Evolutionary conservation across 2,888 invertebrate species (phyloP), one percentile per base, ranked within the genome.

Genomic region (Arge pagana): DNA sequence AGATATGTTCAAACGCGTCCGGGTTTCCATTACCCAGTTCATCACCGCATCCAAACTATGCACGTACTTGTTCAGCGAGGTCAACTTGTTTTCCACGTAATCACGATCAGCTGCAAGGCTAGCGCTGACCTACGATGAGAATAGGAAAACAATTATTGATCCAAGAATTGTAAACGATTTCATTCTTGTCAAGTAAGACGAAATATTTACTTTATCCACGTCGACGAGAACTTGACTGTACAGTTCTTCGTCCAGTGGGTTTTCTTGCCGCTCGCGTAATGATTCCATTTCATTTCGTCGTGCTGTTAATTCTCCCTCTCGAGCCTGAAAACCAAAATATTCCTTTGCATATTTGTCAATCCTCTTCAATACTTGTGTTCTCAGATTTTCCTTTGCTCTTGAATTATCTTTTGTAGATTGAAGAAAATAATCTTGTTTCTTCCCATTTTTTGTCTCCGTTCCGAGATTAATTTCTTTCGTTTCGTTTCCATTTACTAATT

Each of bases 41-140:
- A 81, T 80, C 31, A 83, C 81, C 18, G 76, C 76, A 63, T 83
- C 82, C 59, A 85, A 76, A 15, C 82, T 82, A 57, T 79, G 77
- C 39, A 78, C 71, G 70, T 82, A 81, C 72, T 82, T 81, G 69
- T 78, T 78, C 59, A 85, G 77, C 59, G 84, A 82, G 8, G 78
- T 65, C 67, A 85, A 76, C 74, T 83, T 83, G 61, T 79, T 78
- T 64, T 78, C 77, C 36, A 85, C 78, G 69, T 81, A 82, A 62
- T 80, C 80, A 37, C 81, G 79, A 71, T 85, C 84, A 55, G 77
- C 78, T 3, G 76, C 67, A 54, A 85, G 72, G 54, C 77, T 76
- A 4, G 72, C 59, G 56, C 76, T 75, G 10, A 80, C 79, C 83
- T 83, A 60, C 15, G 65, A 62, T 33, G 21, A 48, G 50, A 33